Conservation (phyloP, 2,888 invertebrate genomes). For the Baronia brevicornis region DNA sequence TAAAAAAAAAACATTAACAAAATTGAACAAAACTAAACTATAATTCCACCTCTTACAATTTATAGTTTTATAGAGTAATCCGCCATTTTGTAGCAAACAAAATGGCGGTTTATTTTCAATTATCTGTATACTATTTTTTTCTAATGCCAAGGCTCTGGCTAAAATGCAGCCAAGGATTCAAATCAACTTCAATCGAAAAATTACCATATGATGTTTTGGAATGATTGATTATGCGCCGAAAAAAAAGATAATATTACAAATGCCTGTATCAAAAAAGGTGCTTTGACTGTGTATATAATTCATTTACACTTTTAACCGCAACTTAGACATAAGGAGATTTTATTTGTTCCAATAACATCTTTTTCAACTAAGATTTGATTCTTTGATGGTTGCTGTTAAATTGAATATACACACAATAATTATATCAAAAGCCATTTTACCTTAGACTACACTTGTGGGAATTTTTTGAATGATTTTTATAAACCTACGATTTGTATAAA, state of each 20-base stretch:
- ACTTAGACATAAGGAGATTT: slow-evolving; percentile 46
- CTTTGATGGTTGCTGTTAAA: background rate
- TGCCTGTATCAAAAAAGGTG: slow-evolving; percentile 64
- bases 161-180: too few relatives aligned
- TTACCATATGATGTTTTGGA: slow-evolving; percentile 17
- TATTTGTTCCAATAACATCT: slow-evolving; percentile 11
- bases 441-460: slow-evolving; percentile 7
- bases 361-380: background rate
- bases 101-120: too few relatives aligned
- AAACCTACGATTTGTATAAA: slow-evolving; percentile 4
- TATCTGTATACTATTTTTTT: too few relatives aligned
- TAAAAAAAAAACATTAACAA: too few relatives aligned
- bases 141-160: too few relatives aligned
- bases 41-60: too few relatives aligned
- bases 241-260: slow-evolving; percentile 44
- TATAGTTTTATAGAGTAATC: too few relatives aligned
- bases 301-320: slow-evolving; percentile 45
- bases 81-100: too few relatives aligned
- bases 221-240: slow-evolving; percentile 35
- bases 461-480: slow-evolving; percentile 10
- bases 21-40: too few relatives aligned
- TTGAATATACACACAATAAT: background rate
- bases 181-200: too few relatives aligned
- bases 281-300: slow-evolving; percentile 58
- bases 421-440: slow-evolving; percentile 2